phyloP scores from a whole-genome alignment of 2,888 invertebrate genomes.

The Hyposoter didymator region DNA sequence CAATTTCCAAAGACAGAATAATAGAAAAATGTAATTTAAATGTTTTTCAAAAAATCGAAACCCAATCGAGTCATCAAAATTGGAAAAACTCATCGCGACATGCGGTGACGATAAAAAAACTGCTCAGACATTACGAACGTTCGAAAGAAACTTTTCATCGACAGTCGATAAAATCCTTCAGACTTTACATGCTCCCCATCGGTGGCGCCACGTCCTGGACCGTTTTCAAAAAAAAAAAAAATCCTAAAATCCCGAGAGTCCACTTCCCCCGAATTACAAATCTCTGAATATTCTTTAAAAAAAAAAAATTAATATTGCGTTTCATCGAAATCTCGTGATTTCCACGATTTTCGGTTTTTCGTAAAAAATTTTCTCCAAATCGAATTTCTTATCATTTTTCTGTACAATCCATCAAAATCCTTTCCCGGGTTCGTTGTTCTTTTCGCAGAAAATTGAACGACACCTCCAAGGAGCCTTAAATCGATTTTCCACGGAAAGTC shows the following conservation, averaged over 20 bases:
- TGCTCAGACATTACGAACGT: background rate
- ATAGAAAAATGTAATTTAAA: no score
- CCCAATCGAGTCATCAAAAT: no score
- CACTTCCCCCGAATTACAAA: background rate
- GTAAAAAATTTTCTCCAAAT: background rate
- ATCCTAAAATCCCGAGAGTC: background rate
- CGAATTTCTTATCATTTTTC: background rate
- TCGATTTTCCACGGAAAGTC: background rate
- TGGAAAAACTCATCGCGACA: no score
- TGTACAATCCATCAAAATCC: background rate
- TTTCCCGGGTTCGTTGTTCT: background rate
- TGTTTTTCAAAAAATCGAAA: no score
- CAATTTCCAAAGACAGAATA: no score
- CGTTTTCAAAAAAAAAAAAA: background rate
- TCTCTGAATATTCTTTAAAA: no score
- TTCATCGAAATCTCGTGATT: background rate
- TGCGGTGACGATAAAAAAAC: background rate
- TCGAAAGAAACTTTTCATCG: background rate
- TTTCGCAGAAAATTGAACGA: background rate
- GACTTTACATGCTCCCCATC: background rate
- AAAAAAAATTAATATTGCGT: no score
- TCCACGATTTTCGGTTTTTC: background rate
- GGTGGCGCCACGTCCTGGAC: conserved; percentile 42
- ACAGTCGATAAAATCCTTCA: background rate
- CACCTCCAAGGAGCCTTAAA: background rate